Evolutionary conservation across 2,113 vertebrate species (phyloP).

Genomic region (Polypterus bichir): DNA sequence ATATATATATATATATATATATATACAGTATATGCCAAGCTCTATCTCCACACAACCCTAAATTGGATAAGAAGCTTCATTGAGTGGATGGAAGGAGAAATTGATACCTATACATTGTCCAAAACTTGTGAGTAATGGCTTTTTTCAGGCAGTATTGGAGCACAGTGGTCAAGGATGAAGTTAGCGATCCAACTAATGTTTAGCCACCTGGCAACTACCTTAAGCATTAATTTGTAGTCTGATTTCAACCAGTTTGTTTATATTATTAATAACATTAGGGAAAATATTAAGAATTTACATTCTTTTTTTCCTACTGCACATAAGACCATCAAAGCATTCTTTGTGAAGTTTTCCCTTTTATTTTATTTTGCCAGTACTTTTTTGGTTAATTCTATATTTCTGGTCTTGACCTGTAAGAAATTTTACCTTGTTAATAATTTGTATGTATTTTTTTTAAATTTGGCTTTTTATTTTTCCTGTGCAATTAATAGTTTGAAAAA

Average conservation of each 20-base stretch:
- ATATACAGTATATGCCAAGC: too few relatives aligned
- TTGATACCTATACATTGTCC: too few relatives aligned
- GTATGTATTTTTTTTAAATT: slow-evolving; percentile 10
- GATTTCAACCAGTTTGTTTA: slow-evolving; percentile 6
- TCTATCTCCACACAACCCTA: too few relatives aligned
- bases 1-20: too few relatives aligned
- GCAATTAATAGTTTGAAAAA: slow-evolving; percentile 28
- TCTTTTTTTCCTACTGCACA: too few relatives aligned
- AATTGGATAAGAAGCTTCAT: too few relatives aligned
- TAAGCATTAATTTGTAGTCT: slow-evolving; percentile 28
- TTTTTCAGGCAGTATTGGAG: too few relatives aligned
- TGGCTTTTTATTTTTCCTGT: background rate
- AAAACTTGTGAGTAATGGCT: too few relatives aligned
- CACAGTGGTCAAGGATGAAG: too few relatives aligned
- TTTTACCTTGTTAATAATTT: background rate
- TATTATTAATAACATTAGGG: slow-evolving; percentile 8
- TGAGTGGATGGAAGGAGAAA: too few relatives aligned
- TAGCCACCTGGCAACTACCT: slow-evolving; percentile 51
- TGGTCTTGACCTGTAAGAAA: slow-evolving; percentile 16
- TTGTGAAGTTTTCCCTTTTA: slow-evolving; percentile 7
- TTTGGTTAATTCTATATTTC: slow-evolving; percentile 19
- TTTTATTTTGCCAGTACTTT: slow-evolving; percentile 12
- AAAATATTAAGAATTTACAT: too few relatives aligned
- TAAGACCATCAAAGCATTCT: too few relatives aligned
- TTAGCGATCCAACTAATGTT: slow-evolving; percentile 26